Base-by-base conservation (phyloP, 2,113 vertebrate genomes). In the Corythoichthys intestinalis region DNA sequence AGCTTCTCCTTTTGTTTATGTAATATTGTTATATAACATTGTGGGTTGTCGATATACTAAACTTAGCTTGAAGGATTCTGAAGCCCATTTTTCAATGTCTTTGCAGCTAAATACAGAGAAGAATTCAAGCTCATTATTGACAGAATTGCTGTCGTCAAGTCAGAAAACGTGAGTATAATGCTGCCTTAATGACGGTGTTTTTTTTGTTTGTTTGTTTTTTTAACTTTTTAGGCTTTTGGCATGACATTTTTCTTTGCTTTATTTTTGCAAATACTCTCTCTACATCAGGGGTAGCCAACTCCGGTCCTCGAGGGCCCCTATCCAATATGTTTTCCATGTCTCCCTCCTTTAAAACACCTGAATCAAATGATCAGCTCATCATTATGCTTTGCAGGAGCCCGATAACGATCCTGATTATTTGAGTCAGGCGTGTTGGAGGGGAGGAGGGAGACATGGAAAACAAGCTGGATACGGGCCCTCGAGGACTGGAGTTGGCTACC, bases 101-200 rank as follows among this genome's bases (percentile, higher is more conserved):
- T 61, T 74, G 57, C 84, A 93, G 93, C 91, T 56, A 93, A 92
- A 89, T 92, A 93, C 88, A 89, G 92, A 81, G 92, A 93, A 78
- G 90, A 93, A 77, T 93, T 93, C 89, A 93, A 93, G 78, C 78
- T 86, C 75, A 84, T 92, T 78, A 87, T 93, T 13, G 91, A 93
- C 87, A 79, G 83, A 7, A 91, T 93, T 17, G 93, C 93, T 39
- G 84, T 93, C 68, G 87, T 91, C 75, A 93, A 93, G 81, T 90
- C 90, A 0, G 93, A 93, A 83, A 90, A 92, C 58, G 93, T 93
- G 65, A 93, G 92, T 93, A 47, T 28, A 28, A 28, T 28, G 20
- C 20, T 28, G 5, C 4, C 7, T 61, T 10, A 39, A 7, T 17
- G 14, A 38, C 6, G n/a, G 53, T 13, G 1, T 50, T 50, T 37